Evolutionary conservation across 1,140 invertebrate species (phyloP), one percentile per base, ranked within the genome.

Genomic region (Daktulosphaira vitifoliae): DNA sequence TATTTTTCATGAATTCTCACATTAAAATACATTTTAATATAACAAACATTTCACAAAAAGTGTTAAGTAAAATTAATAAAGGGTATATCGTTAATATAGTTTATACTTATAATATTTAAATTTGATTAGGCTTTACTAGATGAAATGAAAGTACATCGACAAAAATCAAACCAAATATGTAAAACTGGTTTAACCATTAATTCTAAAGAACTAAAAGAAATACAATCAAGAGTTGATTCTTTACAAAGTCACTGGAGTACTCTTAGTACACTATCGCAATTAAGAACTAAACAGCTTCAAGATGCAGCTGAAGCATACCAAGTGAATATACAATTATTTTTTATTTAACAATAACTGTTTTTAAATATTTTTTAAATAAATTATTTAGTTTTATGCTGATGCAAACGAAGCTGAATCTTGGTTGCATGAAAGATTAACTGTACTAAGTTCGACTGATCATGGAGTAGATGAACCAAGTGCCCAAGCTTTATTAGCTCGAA

Each of bases 331-430:
- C 29, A 33, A 33, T 33, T 33, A 33, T 33, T 33, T 11, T 33
- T 33, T 33, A 11, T 33, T 33, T 33, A 33, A 6, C 11, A 33
- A 11, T 33, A 33, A 33, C 11, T 53, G 37, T 49, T 66, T 56
- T 46, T 65, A 66, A 22, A 46, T 52, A 44, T 54, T 44, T 7
- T 54, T 25, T 15, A 3, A 9, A 49, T 48, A 18, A 42, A 11
- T 1, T n/a, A 5, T 25, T n/a, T 80, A 92, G 81, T 96, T 94
- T 77, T 95, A 94, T 73, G 87, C 92, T 2, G 95, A 98, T 77
- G 94, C 93, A 0, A 97, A 98, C 75, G 96, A 99, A 74, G 89
- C 93, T 0, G 95, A 98, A 71, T 96, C 92, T 0, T 98, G 94
- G 93, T 85, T 98, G 77, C 88, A 90, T 68, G 93, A 97, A 74